Evolutionary conservation across 2,113 vertebrate genomes (phyloP).

Genomic region (Hirundichthys speculiger): DNA sequence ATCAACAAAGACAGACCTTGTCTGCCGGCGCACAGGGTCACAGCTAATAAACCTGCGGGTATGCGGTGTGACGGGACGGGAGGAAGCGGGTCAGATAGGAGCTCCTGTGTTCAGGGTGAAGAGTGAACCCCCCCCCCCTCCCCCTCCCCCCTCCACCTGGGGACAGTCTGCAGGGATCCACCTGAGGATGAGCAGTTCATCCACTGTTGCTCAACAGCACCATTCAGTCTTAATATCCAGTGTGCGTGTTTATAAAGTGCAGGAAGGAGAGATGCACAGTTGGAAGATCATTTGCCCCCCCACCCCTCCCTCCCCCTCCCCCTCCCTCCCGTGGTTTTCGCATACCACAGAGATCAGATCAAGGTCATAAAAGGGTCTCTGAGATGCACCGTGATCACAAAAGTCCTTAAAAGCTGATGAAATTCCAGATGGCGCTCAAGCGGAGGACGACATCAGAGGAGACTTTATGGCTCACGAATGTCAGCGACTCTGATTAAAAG

Average conservation of each 20-base stretch:
- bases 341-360: slow-evolving; percentile 21
- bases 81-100: slow-evolving; percentile 20
- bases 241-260: neutral
- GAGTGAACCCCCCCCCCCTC: slow-evolving; percentile 11
- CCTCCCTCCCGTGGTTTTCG: slow-evolving; percentile 20
- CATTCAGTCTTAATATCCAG: slow-evolving; percentile 33
- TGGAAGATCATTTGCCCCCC: slow-evolving; percentile 15
- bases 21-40: slow-evolving; percentile 30
- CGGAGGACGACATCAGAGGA: slow-evolving; percentile 55
- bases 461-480: slow-evolving; percentile 49
- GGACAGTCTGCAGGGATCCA: slow-evolving; percentile 50
- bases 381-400: slow-evolving; percentile 4
- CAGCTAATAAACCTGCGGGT: slow-evolving; percentile 53
- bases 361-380: slow-evolving; percentile 19
- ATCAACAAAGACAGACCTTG: slow-evolving; percentile 64
- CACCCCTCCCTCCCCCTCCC: too few species aligned
- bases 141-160: neutral
- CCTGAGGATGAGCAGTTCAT: slow-evolving; percentile 40
- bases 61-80: slow-evolving; percentile 24
- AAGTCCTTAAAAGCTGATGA: slow-evolving; percentile 32
- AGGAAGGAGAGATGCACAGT: slow-evolving; percentile 14
- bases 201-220: slow-evolving; percentile 24
- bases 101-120: slow-evolving; percentile 45
- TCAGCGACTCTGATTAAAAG: slow-evolving; percentile 71
- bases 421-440: slow-evolving; percentile 63